Evolutionary conservation across 2,888 invertebrate species (phyloP), one percentile per base, ranked within the genome.

Genomic region (Cenopis cana): DNA sequence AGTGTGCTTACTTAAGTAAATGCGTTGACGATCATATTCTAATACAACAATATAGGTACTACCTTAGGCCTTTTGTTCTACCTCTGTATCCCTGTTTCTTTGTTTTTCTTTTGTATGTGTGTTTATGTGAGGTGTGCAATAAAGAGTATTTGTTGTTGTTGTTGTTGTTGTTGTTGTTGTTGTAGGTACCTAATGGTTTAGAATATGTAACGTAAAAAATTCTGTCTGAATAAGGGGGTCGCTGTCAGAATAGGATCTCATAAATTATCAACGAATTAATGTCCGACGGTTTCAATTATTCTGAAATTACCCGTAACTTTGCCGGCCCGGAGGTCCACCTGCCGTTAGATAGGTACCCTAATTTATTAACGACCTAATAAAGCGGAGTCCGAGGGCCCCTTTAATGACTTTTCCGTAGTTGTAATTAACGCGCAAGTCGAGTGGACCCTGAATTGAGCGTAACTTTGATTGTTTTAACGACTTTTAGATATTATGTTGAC

Each of bases 331-430:
- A 66, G 74, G 74, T 77, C 62, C 57, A 49, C 77, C 76, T 78
- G 77, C 79, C 78, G 75, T 76, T 75, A 62, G 82, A 81, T 81
- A 77, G 54, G 66, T 71, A 56, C 36, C 78, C 73, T 85, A 78
- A 84, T 85, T 85, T 83, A 84, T 83, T 84, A 79, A 84, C 80
- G 81, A 81, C 78, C 79, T 81, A 78, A 85, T 86, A 82, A 86
- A 79, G 79, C 71, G 14, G 69, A 76, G 75, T 64, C 74, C 74
- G 71, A 72, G 74, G 70, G 75, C 78, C 79, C 72, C 77, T 79
- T 80, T 81, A 79, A 81, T 80, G 77, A 72, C 76, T 80, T 79
- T 76, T 77, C 77, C 77, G 78, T 70, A 59, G 64, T 70, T 65
- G 17, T 38, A 68, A 73, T 69, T 73, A 76, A 75, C 74, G 74